Base-by-base conservation (phyloP, 2,113 vertebrate species). In the Caracal caracal region DNA sequence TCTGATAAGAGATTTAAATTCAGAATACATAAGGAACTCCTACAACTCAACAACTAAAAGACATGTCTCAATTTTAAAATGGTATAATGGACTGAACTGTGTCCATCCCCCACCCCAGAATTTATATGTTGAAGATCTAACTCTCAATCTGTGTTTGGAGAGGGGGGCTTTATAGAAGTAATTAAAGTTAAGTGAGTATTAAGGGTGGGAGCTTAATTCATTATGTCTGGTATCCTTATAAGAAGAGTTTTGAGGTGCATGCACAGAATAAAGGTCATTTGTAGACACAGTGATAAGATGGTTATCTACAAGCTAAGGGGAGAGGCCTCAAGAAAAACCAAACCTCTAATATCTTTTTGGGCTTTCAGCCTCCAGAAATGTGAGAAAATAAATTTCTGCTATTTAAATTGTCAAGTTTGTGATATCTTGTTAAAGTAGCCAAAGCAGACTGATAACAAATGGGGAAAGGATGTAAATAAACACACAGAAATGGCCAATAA, bases 21-120 rank as follows among this genome's bases (percentile, higher is more conserved):
- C 28, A 95, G 15, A 95, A 84, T 78, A 65, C 1, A 73, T 59
- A 92, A 51, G 81, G 89, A 83, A 90, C 30, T 86, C 22, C 85
- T 53, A 70, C 8, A 84, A 37, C 9, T 95, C n/a, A 56, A 94
- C 11, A 76, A 65, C 76, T 47, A 33, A 76, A 88, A 83, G 15
- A 80, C 12, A 81, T 49, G 88, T 86, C 9, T 3, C 40, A 71
- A 24, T 63, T 70, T 61, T 70, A 96, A 94, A 95, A n/a, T 66
- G 12, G 1, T 71, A 20, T 61, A 76, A 33, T 49, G 17, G 22
- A 83, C 43, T 84, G 10, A 88, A 75, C 15, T 75, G 3, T 78
- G 5, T 7, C 24, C 4, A 5, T 6, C 24, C 13, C 3, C 8
- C 17, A 75, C 4, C 10, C 30, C 53, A 28, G 35, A 82, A 63